Base-by-base conservation (phyloP, 2,797 vertebrate species). In the Spinus pinus region DNA sequence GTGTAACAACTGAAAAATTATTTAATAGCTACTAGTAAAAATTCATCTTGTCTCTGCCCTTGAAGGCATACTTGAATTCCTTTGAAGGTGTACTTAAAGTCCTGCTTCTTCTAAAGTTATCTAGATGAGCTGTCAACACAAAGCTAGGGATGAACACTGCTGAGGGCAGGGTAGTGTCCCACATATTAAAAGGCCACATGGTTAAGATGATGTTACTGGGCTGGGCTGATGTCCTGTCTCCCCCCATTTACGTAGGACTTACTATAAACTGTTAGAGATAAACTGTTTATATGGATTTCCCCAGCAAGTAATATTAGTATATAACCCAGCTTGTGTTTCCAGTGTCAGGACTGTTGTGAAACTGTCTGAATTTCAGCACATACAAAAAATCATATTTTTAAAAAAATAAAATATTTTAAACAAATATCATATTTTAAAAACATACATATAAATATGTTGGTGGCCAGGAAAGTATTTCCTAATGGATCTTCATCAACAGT, bases 201-300 rank as follows among this genome's bases (percentile, higher is more conserved):
- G 54, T 70, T 87, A 64, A 82, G 46, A 60, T 57, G 17, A 80
- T 61, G 33, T 86, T 69, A 21, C 58, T 72, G 15, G 41, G 18
- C 9, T 78, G 53, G 14, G 30, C 5, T 37, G 23, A 20, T 15
- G 31, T 42, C 13, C 54, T 87, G 24, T 62, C 47, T 91, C 15
- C 2, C 9, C 12, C 10, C 35, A 33, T 23, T 65, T 75, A 84
- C 0, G 4, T 53, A 93, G 35, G 56, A 84, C 58, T 62, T 86
- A 51, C 6, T 88, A 58, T 90, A 96, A 96, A 94, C 94, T 65
- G 10, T 69, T 86, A 51, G 64, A 89, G 14, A 65, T 73, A 91
- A 94, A 89, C 30, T 88, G 58, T 92, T 96, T 95, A 75, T 58
- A 54, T 14, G 13, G 9, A 58, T 74, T 94, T 78, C 67, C 41